Evolutionary conservation across 2,797 vertebrate species (phyloP), one percentile per base, ranked within the genome.

Genomic region (Tympanoctomys barrerae): DNA sequence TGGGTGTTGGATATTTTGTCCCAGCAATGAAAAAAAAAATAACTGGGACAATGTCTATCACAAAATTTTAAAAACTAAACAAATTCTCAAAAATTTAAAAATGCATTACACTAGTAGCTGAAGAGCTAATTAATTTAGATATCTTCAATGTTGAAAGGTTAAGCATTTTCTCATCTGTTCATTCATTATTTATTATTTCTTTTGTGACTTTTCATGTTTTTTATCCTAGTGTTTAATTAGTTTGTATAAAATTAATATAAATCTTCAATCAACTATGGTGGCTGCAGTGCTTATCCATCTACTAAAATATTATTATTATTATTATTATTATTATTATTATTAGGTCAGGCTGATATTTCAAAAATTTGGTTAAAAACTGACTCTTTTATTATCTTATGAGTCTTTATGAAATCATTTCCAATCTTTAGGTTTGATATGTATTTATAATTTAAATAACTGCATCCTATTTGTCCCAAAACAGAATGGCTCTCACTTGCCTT

Each of bases 331-430:
- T 75, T 87, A 16, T 75, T 75, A 42, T 88, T 84, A 87, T 95
- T 75, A 49, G 11, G 10, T 90, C 21, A 73, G 36, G 1, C 5
- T 83, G 26, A 36, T 82, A 59, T 70, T 94, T 89, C 66, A 90
- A 86, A 13, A 62, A 64, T 89, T 39, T 83, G 61, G 1, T 77
- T 93, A 31, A 83, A 89, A 89, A 80, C 14, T 82, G 66, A 78
- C 19, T 89, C 12, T 82, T 93, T 92, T 90, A 75, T 93, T 90
- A 87, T 75, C 54, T 42, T 26, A 66, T 66, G 91, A 87, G 26
- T 73, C 31, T 82, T 90, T 96, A 64, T 94, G 89, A 96, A 95
- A 36, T 83, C 22, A 87, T 71, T 89, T 87, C 52, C 28, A 7
- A 75, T 36, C 86, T 31, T 49, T 52, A 49, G 7, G 11, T 0